Base-by-base conservation (phyloP, 2,888 invertebrate species). In the Toxonevra muliebris region DNA sequence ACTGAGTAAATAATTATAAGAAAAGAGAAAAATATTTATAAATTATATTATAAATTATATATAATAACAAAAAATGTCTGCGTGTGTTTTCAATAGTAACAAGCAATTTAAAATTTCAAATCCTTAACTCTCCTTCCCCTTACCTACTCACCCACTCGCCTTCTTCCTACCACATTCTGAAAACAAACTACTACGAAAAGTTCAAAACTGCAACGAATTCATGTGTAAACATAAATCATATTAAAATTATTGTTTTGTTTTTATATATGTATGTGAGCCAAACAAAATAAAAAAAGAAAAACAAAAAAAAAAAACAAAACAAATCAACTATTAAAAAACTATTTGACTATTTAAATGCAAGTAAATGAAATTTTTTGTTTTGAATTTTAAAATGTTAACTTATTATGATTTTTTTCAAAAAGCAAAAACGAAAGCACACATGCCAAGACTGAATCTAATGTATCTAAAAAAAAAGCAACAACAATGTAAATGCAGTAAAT, bases 1-100 rank as follows among this genome's bases (percentile, higher is more conserved):
- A 30, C 30, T 30, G 30, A 7, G 30, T 30, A 30, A 30, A 30
- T 30, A 30, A 30, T 4, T 19, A 40, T 41, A 59, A 64, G 52
- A 65, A n/a, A 68, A 62, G 42, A 64, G 17, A 68, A 61, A 59
- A 30, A 30, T 30, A 30, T 30, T n/a, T n/a, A n/a, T n/a, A n/a
- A n/a, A n/a, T 48, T 48, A 15, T 5, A 10, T 48, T 10, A n/a
- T 48, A 13, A 48, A 48, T n/a, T 48, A 48, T 1, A n/a, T 48
- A n/a, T 11, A 48, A 48, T 13, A 48, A 48, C 48, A 48, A 48
- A 61, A 55, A 74, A 69, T 76, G 75, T 75, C 75, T 76, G 76
- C 75, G 76, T 76, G 75, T 76, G 76, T 75, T 76, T 76, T 75
- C 74, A 74, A 73, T 63, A 74, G 66, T 69, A 75, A 75, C 71